Conservation (phyloP, 1,140 invertebrate genomes). For the Macrocentrus cingulum region DNA sequence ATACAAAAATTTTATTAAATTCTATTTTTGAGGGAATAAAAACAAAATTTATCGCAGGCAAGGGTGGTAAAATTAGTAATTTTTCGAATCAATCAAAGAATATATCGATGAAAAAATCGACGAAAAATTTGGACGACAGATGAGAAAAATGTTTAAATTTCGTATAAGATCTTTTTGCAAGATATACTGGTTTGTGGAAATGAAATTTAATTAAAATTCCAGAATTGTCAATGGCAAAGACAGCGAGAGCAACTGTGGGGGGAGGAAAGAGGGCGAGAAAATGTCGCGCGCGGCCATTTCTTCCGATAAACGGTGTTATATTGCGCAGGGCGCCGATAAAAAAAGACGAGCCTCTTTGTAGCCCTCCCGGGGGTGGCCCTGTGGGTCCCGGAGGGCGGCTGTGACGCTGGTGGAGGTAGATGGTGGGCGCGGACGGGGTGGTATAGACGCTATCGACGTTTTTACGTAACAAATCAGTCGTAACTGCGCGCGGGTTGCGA, state of each 20-base stretch:
- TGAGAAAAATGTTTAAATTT: too few species aligned
- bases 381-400: slow-evolving; percentile 5
- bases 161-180: too few species aligned
- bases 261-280: slow-evolving; percentile 23
- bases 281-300: slow-evolving; percentile 50
- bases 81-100: too few species aligned
- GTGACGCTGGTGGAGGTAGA: slow-evolving; percentile 17
- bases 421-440: slow-evolving; percentile 28
- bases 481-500: slow-evolving; percentile 53
- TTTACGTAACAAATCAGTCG: slow-evolving; percentile 62
- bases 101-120: too few species aligned
- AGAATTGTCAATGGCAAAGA: slow-evolving; percentile 9
- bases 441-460: slow-evolving; percentile 60
- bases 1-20: too few species aligned
- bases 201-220: slow-evolving; percentile 18
- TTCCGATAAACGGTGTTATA: slow-evolving; percentile 54
- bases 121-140: too few species aligned
- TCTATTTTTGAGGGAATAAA: too few species aligned
- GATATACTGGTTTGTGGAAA: slow-evolving; percentile 5
- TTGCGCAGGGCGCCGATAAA: slow-evolving; percentile 55
- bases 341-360: slow-evolving; percentile 39
- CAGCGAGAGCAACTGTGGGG: not conserved
- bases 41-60: too few species aligned
- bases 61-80: too few species aligned
- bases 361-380: not conserved